phyloP scores from a whole-genome alignment of 2,888 invertebrate genomes.

The Aproaerema taeniolella region DNA sequence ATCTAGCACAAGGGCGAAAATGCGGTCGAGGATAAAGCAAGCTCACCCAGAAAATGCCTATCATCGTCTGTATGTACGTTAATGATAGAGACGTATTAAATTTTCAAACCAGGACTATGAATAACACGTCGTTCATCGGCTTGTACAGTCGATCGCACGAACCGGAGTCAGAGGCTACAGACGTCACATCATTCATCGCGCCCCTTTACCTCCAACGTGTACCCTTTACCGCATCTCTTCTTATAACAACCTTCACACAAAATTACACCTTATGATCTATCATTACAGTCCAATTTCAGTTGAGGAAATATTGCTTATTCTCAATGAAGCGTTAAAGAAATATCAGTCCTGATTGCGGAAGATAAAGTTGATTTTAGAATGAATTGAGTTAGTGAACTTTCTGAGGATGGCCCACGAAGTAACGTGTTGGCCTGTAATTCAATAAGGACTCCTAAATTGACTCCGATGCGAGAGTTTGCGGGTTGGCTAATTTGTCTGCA shows the following conservation, averaged over 20 bases:
- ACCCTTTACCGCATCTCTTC: conserved; percentile 29
- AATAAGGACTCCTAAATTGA: conserved; percentile 73
- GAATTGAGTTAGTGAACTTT: neutral
- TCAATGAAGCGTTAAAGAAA: no score
- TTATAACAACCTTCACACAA: conserved; percentile 13
- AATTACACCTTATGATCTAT: conserved; percentile 8
- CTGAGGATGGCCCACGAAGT: conserved; percentile 34
- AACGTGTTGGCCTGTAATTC: conserved; percentile 70
- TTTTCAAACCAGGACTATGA: conserved; percentile 35
- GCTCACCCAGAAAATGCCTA: no score
- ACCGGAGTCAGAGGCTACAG: conserved; percentile 57
- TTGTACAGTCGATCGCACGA: conserved; percentile 44
- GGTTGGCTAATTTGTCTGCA: conserved; percentile 63
- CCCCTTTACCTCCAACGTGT: conserved; percentile 52
- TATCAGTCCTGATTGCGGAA: no score
- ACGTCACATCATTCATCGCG: conserved; percentile 65
- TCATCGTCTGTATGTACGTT: no score
- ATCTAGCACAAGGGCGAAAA: no score
- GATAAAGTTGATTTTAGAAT: neutral
- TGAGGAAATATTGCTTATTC: no score
- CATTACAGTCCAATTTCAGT: no score
- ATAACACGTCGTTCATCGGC: conserved; percentile 28
- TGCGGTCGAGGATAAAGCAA: no score
- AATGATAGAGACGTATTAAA: no score
- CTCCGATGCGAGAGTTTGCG: conserved; percentile 66